phyloP scores from a whole-genome alignment of 2,797 vertebrate genomes.

The Picus viridis region DNA sequence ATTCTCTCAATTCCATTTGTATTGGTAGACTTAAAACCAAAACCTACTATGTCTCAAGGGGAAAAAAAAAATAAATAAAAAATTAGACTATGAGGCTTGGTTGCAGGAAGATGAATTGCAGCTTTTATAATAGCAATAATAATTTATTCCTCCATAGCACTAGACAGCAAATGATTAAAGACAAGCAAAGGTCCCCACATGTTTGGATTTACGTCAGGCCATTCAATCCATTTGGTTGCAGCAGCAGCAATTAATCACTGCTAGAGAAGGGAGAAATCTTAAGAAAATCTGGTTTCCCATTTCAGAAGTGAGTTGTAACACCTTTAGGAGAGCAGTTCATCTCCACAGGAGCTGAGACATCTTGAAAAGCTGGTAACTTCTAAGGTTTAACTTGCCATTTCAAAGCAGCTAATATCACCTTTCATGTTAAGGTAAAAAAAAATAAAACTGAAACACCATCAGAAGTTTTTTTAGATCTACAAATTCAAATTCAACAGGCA shows the following conservation, averaged over 20 bases:
- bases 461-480: neutral
- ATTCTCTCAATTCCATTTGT: neutral
- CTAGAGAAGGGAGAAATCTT: neutral
- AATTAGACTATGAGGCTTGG: neutral
- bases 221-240: neutral
- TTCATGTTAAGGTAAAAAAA: neutral
- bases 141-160: neutral
- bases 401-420: neutral
- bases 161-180: neutral
- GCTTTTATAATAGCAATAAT: neutral
- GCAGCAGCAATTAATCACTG: constrained; percentile 7
- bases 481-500: neutral
- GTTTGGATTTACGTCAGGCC: neutral
- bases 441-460: neutral
- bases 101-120: neutral
- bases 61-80: neutral
- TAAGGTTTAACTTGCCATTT: neutral
- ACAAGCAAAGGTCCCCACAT: neutral
- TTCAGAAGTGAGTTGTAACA: constrained; percentile 1
- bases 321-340: neutral
- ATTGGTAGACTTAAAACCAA: neutral
- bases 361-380: no score
- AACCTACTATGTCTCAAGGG: neutral
- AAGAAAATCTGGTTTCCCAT: neutral
- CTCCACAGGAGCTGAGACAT: neutral